Base-by-base conservation (phyloP, 2,888 invertebrate species). In the Amphipoea lucens region DNA sequence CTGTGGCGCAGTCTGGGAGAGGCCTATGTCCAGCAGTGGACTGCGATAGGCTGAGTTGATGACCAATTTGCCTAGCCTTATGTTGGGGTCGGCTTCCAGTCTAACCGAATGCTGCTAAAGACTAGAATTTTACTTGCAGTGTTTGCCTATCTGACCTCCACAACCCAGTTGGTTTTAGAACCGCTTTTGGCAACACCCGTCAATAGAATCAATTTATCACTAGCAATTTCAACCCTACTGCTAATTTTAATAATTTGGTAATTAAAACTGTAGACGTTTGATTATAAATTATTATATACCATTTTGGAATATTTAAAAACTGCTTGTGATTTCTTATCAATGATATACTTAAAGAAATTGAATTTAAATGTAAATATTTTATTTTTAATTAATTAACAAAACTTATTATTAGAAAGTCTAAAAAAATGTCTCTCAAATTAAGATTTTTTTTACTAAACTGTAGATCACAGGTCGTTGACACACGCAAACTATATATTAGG, bases 211-310 rank as follows among this genome's bases (percentile, higher is more conserved):
- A 23, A 23, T 57, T 57, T 11, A 57, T 57, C 23, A n/a, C 23
- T 57, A 57, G 23, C 23, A 57, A 57, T 23, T 57, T 11, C 23
- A n/a, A 2, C 11, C 12, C 0, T n/a, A 6, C 3, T 60, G 42
- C 40, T n/a, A 11, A 66, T 79, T 79, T 48, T 5, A 79, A 48
- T 79, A 48, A 29, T 57, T 42, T 57, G 23, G 40, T 70, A 57
- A 78, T 71, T 79, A 70, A 79, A 60, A 17, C 20, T n/a, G 6
- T 0, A 57, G 79, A 71, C 40, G 69, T 78, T 57, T 29, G 17
- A 29, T 14, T 40, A 54, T 48, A 36, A 45, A 57, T 40, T 6
- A 23, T n/a, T 40, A 17, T 12, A n/a, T 29, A 23, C 12, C 40
- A 29, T n/a, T n/a, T 17, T 40, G 0, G 23, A 78, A 79, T 65